Base-by-base conservation (phyloP, 2,888 invertebrate genomes). In the Ichneumoninae sp. region DNA sequence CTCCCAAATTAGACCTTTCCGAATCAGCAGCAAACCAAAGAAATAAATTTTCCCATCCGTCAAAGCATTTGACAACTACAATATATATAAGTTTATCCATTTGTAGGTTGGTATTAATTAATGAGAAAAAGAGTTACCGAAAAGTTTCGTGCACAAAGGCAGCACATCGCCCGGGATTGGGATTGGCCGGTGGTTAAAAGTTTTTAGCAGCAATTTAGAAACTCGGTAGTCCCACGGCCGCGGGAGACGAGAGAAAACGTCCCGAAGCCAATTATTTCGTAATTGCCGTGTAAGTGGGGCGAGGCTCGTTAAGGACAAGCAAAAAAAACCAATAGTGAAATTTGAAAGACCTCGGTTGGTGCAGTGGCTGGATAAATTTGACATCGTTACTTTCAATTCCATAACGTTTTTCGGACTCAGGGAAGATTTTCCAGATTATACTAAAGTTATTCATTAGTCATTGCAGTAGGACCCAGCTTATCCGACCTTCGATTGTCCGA, bases 171-270 rank as follows among this genome's bases (percentile, higher is more conserved):
- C 7, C 5, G 16, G 30, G n/a, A 7, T 60, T 13, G 13, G 57
- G 13, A 57, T 60, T 30, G 60, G 60, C 7, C 8, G 30, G 75
- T 75, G 62, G 75, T 75, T 75, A 62, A 65, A 75, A 75, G 65
- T 75, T 75, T 60, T 75, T 62, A 62, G 47, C 26, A 60, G 62
- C 74, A 74, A 74, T 74, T 74, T 74, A 62, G 74, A 62, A 62
- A 74, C 74, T 47, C 33, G 30, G 60, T 30, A 62, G 40, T 47
- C 30, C n/a, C 7, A 7, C 4, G 19, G 33, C 33, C 22, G 33
- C 36, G 16, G 50, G 22, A 47, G 65, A 50, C 10, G 33, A 50
- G 50, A 36, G 26, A 26, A 65, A 52, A 50, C 65, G 62, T 75
- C 22, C 33, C 47, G 47, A 13, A 65, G 52, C 65, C 65, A 65